Conservation (phyloP, 1,140 invertebrate species). For the Notospermus geniculatus region DNA sequence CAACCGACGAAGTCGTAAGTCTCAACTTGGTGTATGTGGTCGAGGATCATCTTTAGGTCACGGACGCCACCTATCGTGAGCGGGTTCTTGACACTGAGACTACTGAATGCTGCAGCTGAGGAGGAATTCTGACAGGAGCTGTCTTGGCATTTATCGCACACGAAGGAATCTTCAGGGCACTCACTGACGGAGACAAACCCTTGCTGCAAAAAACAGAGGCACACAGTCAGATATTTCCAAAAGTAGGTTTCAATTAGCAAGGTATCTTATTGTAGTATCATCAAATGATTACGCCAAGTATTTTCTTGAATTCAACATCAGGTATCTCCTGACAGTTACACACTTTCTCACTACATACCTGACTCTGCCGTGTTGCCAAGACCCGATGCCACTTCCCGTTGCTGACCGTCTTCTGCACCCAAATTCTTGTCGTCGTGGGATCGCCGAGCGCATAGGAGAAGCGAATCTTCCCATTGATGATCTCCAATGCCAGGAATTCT, state of each 20-base stretch:
- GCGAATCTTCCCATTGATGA: constrained; percentile 75
- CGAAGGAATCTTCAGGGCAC: constrained; percentile 80
- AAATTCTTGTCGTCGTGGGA: constrained; percentile 72
- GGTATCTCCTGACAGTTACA: too few species aligned
- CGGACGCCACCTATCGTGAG: constrained; percentile 81
- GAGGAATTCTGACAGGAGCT: constrained; percentile 62
- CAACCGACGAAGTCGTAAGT: constrained; percentile 92
- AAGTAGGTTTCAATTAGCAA: too few species aligned
- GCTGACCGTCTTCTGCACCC: constrained; percentile 68
- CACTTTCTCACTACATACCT: constrained; percentile 40
- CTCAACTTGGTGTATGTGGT: constrained; percentile 81
- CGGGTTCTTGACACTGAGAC: constrained; percentile 45
- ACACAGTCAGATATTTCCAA: neutral
- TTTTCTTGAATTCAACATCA: too few species aligned
- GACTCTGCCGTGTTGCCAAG: constrained; percentile 82
- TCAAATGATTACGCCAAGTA: too few species aligned
- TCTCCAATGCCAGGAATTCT: constrained; percentile 87
- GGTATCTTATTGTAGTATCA: too few species aligned
- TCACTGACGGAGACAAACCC: constrained; percentile 77
- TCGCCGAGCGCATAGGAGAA: constrained; percentile 81
- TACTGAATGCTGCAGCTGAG: neutral
- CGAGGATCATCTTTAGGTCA: constrained; percentile 78
- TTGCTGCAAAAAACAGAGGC: constrained; percentile 60
- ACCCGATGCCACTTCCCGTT: constrained; percentile 90
- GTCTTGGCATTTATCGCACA: constrained; percentile 79